These are phyloP conservation scores for Sarcophaga caerulescens DNA, from an alignment of 2,888 invertebrate genomes.

Conservation along the genomic window DNA sequence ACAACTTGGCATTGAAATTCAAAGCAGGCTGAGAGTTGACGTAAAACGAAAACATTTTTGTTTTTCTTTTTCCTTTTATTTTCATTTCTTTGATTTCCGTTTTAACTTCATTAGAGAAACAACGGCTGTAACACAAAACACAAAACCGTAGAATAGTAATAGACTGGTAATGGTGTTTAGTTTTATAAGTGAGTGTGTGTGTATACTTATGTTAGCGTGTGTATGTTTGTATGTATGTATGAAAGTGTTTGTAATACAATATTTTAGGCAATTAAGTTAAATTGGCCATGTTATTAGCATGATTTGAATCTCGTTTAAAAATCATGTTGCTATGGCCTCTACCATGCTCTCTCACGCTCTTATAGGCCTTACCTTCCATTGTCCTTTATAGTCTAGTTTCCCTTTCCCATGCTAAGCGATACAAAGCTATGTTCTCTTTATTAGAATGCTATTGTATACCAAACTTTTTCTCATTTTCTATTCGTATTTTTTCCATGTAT, in stretches of 20 bases:
- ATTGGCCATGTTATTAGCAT: conserved; percentile 62
- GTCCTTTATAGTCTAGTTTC: background rate
- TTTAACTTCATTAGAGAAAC: no score
- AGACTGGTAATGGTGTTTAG: no score
- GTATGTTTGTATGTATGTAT: background rate
- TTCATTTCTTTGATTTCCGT: no score
- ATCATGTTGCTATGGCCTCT: conserved; percentile 20
- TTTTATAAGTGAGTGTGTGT: background rate
- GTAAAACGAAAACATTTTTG: background rate
- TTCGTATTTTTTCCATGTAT: background rate
- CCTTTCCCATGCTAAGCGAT: background rate
- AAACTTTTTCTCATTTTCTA: background rate
- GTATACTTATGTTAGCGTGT: background rate
- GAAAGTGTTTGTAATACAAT: conserved; percentile 26
- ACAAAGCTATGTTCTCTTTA: no score
- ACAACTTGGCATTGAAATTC: conserved; percentile 25
- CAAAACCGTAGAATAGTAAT: no score
- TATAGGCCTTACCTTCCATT: background rate
- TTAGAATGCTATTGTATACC: no score
- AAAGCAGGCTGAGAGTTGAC: background rate
- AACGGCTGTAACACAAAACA: no score
- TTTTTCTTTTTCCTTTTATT: no score
- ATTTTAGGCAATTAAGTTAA: conserved; percentile 60
- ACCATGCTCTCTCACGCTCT: background rate
- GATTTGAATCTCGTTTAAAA: conserved; percentile 56